Percentiles rank a stretch among this genome's conserved stretches.
These are phyloP conservation scores for Diarsia mendica DNA, from an alignment of 2,888 invertebrate genomes.

Conservation along the genomic window DNA sequence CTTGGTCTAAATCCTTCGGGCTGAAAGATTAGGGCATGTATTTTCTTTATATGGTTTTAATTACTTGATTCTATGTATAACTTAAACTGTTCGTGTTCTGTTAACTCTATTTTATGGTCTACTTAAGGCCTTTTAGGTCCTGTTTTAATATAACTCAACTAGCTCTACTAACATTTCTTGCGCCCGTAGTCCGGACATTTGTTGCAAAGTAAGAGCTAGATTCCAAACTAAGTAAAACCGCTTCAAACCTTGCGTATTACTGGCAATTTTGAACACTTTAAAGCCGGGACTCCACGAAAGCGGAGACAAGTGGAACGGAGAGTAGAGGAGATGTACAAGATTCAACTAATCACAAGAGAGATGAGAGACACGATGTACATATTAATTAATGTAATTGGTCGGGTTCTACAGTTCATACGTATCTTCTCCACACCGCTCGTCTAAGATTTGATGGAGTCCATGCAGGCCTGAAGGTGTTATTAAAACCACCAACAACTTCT, in stretches of 20 bases:
- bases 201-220: neutral
- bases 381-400: neutral
- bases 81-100: conserved; percentile 2
- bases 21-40: neutral
- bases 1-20: conserved; percentile 8
- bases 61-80: neutral
- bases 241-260: neutral
- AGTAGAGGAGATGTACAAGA: neutral
- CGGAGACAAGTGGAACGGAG: neutral
- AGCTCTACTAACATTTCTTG: neutral
- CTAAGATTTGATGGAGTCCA: neutral
- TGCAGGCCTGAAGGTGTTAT: neutral
- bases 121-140: neutral
- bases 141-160: neutral
- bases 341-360: neutral
- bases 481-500: neutral
- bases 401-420: neutral
- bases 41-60: neutral
- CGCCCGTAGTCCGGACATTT: neutral
- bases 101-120: conserved; percentile 1
- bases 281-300: neutral
- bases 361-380: neutral
- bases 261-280: too few species aligned
- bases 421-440: neutral
- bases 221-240: neutral